Conservation (phyloP, 2,888 invertebrate genomes). For the Erebia aethiops region DNA sequence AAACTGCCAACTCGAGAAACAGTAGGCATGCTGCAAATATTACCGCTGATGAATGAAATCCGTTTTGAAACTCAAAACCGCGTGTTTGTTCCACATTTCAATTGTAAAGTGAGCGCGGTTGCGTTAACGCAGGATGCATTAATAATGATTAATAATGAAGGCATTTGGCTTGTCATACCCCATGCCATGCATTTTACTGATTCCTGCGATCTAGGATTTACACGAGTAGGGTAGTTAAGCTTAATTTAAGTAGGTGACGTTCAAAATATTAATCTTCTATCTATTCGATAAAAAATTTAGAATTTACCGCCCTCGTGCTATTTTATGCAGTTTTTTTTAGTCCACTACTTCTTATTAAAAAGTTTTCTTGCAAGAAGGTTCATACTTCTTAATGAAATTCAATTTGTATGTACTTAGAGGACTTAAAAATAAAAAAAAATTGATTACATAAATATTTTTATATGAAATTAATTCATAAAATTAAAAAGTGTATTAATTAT, state of each 20-base stretch:
- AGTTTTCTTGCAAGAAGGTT: too few species aligned
- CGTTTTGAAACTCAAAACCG: constrained; percentile 55
- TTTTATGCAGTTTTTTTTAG: too few species aligned
- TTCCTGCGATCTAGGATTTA: not conserved
- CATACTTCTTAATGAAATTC: too few species aligned
- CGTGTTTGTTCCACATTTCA: constrained; percentile 52
- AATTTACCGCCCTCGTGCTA: too few species aligned
- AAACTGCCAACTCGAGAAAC: constrained; percentile 28
- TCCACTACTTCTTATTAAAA: too few species aligned
- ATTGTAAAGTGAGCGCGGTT: constrained; percentile 35
- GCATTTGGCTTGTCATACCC: not conserved
- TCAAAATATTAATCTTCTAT: too few species aligned
- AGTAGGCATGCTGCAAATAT: constrained; percentile 16
- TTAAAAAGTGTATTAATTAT: too few species aligned
- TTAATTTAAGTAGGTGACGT: not conserved
- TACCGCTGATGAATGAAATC: constrained; percentile 50
- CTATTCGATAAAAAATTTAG: too few species aligned
- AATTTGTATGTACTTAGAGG: too few species aligned
- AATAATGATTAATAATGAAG: constrained; percentile 17
- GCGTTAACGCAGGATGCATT: constrained; percentile 32
- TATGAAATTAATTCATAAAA: too few species aligned
- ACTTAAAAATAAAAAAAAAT: too few species aligned
- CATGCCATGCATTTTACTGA: not conserved
- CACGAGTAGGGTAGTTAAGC: not conserved
- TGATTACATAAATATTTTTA: too few species aligned